Evolutionary conservation across 1,140 invertebrate genomes (phyloP).

Genomic region (Chironomus striatipennis): DNA sequence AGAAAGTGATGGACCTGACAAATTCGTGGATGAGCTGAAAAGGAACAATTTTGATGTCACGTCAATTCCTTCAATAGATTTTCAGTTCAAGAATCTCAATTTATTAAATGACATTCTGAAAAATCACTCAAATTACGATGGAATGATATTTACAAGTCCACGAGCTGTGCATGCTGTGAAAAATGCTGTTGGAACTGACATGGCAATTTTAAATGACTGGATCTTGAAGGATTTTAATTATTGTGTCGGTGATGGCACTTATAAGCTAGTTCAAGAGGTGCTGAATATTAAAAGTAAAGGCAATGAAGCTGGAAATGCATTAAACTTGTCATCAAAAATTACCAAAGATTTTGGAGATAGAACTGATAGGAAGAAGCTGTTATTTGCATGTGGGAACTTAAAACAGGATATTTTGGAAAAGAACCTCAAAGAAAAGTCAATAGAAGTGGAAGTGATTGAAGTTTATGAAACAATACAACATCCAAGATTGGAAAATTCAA

Average conservation of each 20-base stretch:
- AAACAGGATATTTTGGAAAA: conserved; percentile 43
- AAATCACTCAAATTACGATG: conserved; percentile 40
- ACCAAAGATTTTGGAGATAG: conserved; percentile 33
- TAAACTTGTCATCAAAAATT: conserved; percentile 43
- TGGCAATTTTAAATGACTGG: conserved; percentile 34
- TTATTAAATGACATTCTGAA: conserved; percentile 39
- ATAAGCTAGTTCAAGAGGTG: conserved; percentile 39
- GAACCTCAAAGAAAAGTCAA: conserved; percentile 37
- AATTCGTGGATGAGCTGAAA: conserved; percentile 42
- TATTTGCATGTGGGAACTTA: conserved; percentile 46
- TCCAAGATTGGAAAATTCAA: conserved; percentile 40
- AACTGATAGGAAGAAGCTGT: conserved; percentile 35
- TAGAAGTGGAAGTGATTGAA: conserved; percentile 42
- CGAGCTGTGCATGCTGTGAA: conserved; percentile 44
- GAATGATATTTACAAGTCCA: conserved; percentile 46
- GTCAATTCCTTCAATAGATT: conserved; percentile 46
- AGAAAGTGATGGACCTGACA: conserved; percentile 45
- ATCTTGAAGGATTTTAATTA: conserved; percentile 41
- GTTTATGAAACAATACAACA: conserved; percentile 45
- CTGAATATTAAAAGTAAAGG: conserved; percentile 44
- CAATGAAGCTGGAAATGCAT: conserved; percentile 43
- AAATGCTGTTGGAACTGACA: conserved; percentile 36
- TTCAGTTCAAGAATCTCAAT: conserved; percentile 41
- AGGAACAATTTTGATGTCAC: conserved; percentile 41
- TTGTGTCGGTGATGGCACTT: conserved; percentile 44